Evolutionary conservation across 2,888 invertebrate genomes (phyloP).

Genomic region (Tribolium freemani): DNA sequence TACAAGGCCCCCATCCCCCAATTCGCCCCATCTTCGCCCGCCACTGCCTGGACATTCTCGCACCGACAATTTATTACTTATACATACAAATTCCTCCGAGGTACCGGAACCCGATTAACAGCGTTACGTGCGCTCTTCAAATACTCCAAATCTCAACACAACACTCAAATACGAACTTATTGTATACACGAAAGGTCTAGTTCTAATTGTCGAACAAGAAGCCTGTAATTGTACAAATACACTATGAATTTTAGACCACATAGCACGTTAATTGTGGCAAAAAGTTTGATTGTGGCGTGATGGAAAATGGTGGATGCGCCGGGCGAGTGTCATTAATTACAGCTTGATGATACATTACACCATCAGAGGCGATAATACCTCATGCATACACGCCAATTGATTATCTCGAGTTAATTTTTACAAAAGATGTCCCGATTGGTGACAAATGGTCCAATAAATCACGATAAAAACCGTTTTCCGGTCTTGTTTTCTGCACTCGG

Average conservation of each 20-base stretch:
- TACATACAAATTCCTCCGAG: slow-evolving; percentile 61
- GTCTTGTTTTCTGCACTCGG: slow-evolving; percentile 48
- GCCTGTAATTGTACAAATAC: slow-evolving; percentile 41
- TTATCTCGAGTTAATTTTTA: no score
- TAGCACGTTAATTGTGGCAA: background rate
- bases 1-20: slow-evolving; percentile 56
- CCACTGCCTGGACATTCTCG: slow-evolving; percentile 72
- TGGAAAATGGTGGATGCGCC: background rate
- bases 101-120: slow-evolving; percentile 51
- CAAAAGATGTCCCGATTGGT: slow-evolving; percentile 3
- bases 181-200: slow-evolving; percentile 35
- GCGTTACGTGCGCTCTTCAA: slow-evolving; percentile 51
- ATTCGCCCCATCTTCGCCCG: slow-evolving; percentile 56
- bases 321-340: background rate
- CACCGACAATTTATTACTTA: slow-evolving; percentile 69
- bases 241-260: background rate
- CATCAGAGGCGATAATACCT: no score
- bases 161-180: slow-evolving; percentile 40
- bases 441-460: slow-evolving; percentile 49
- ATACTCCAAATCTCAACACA: slow-evolving; percentile 45
- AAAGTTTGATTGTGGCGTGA: background rate
- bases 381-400: no score
- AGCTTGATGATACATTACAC: no score
- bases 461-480: slow-evolving; percentile 50
- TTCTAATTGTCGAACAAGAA: slow-evolving; percentile 42